phyloP scores from a whole-genome alignment of 2,797 vertebrate species.

The Tauraco hartlaubi region DNA sequence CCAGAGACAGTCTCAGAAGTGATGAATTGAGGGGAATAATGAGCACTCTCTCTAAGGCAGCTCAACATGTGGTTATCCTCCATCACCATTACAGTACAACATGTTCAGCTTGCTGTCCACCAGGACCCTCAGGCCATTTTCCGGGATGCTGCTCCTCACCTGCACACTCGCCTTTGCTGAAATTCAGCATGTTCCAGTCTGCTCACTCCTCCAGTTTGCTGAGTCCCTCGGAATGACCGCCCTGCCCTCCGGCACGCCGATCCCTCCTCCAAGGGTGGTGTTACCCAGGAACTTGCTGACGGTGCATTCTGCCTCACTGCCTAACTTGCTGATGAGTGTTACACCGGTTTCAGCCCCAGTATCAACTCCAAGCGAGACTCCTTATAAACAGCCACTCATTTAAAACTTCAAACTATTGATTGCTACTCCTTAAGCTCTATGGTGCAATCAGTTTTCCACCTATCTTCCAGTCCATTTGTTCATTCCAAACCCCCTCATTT shows the following conservation, averaged over 20 bases:
- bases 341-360: background rate
- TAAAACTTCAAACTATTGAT: background rate
- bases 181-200: background rate
- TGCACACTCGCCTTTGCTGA: background rate
- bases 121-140: background rate
- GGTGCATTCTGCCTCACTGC: background rate
- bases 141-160: background rate
- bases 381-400: background rate
- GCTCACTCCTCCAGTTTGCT: background rate
- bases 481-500: background rate
- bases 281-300: background rate
- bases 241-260: background rate
- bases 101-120: background rate
- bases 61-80: rapidly evolving
- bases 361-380: background rate
- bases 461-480: background rate
- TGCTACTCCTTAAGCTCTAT: background rate
- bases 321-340: background rate
- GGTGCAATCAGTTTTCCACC: background rate
- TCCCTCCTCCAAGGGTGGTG: background rate
- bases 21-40: background rate
- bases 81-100: background rate
- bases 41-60: background rate
- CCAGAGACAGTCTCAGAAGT: background rate
- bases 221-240: background rate